Evolutionary conservation across 2,888 invertebrate genomes (phyloP).

Genomic region (Drosophila conformis): DNA sequence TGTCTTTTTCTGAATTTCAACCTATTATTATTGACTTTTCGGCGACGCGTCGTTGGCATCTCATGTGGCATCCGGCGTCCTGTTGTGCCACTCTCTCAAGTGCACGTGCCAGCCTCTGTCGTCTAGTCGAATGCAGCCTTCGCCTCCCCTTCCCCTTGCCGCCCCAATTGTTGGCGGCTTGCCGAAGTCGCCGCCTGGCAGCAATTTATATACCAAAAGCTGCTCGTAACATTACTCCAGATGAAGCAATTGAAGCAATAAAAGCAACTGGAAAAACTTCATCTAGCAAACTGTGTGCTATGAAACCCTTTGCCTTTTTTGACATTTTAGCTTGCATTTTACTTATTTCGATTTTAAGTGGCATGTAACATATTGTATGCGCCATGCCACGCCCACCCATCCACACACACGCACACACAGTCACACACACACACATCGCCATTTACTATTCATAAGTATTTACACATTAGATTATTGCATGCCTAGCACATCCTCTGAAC

Average conservation of each 20-base stretch:
- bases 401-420: neutral
- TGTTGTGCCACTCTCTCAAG: conserved; percentile 60
- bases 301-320: conserved; percentile 29
- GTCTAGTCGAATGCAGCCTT: conserved; percentile 25
- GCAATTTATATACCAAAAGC: neutral
- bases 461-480: conserved; percentile 81
- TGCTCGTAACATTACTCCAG: conserved; percentile 27
- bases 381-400: conserved; percentile 24
- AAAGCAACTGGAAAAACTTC: conserved; percentile 42
- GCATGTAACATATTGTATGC: conserved; percentile 68
- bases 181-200: conserved; percentile 16
- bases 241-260: conserved; percentile 71
- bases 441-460: conserved; percentile 73
- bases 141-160: neutral
- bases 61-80: conserved; percentile 49
- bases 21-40: conserved; percentile 77
- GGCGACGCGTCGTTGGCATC: conserved; percentile 54
- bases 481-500: conserved; percentile 65
- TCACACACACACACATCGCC: neutral
- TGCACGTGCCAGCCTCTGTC: conserved; percentile 68
- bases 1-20: conserved; percentile 38
- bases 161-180: conserved; percentile 45
- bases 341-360: conserved; percentile 63
- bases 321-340: conserved; percentile 28
- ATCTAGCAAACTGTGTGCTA: conserved; percentile 42